These are phyloP conservation scores for Perognathus longimembris DNA, from an alignment of 2,113 vertebrate species.

Conservation along the genomic window DNA sequence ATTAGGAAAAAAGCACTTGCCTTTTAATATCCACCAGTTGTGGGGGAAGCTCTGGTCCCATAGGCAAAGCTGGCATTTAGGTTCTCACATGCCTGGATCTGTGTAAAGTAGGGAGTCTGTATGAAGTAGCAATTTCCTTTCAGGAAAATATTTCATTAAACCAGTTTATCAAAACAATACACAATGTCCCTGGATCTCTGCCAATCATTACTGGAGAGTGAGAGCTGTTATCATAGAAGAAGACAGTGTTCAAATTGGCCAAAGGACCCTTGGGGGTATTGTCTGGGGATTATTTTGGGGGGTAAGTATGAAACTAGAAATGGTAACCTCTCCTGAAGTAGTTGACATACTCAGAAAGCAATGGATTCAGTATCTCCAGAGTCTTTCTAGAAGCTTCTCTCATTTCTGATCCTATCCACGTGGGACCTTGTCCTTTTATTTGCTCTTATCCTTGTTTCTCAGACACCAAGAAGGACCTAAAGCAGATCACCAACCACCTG, in stretches of 20 bases:
- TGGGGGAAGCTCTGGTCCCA: background rate
- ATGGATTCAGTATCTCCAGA: background rate
- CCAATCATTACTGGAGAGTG: no score
- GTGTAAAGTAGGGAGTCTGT: background rate
- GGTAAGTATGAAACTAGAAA: background rate
- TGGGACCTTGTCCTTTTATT: background rate
- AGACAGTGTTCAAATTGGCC: background rate
- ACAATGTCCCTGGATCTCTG: background rate
- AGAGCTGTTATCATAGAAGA: background rate
- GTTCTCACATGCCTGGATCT: background rate
- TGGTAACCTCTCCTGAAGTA: background rate
- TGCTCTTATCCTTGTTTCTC: constrained; percentile 27
- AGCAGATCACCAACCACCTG: constrained; percentile 91
- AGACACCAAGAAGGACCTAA: constrained; percentile 95
- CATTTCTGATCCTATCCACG: background rate
- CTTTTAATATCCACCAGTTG: background rate
- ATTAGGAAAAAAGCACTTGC: background rate
- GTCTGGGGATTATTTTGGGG: background rate
- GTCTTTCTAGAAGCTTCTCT: constrained; percentile 21
- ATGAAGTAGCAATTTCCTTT: background rate
- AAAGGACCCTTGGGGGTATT: background rate
- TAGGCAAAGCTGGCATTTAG: background rate
- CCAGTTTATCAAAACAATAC: constrained; percentile 1
- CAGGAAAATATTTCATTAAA: constrained; percentile 2
- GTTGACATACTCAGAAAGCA: background rate